Percentiles rank a stretch among this genome's conserved stretches.
These are phyloP conservation scores for Dicrurus megarhynchus DNA, from an alignment of 2,113 vertebrate species.

Conservation along the genomic window DNA sequence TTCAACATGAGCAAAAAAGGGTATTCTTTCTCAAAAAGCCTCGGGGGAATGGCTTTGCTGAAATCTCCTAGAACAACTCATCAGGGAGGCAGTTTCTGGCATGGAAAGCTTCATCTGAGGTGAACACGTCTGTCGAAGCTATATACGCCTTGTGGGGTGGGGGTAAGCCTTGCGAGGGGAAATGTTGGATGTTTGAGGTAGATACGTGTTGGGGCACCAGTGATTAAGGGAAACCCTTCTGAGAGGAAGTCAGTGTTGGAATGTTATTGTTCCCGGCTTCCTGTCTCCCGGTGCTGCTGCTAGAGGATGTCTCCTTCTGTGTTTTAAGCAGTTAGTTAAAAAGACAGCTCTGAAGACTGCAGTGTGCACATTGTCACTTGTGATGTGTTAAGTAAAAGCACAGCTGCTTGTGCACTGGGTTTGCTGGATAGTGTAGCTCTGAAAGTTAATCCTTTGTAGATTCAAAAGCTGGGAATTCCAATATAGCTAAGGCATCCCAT, in stretches of 20 bases:
- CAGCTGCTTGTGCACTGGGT: background rate
- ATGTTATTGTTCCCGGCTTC: background rate
- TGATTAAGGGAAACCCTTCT: background rate
- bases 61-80: background rate
- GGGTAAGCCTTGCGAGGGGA: background rate
- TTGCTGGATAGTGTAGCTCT: background rate
- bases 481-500: background rate
- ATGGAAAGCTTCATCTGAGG: background rate
- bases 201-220: background rate
- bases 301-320: background rate
- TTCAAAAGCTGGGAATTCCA: background rate
- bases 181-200: background rate
- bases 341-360: background rate
- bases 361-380: background rate
- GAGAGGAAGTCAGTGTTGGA: background rate
- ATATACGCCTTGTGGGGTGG: accelerated
- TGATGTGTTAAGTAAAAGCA: background rate
- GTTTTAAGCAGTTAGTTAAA: background rate
- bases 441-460: background rate
- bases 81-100: background rate
- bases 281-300: background rate
- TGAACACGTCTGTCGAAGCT: background rate
- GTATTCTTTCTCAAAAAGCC: background rate
- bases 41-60: background rate
- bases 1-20: background rate